phyloP scores from a whole-genome alignment of 2,888 invertebrate genomes.

The Heliconius ethilla region DNA sequence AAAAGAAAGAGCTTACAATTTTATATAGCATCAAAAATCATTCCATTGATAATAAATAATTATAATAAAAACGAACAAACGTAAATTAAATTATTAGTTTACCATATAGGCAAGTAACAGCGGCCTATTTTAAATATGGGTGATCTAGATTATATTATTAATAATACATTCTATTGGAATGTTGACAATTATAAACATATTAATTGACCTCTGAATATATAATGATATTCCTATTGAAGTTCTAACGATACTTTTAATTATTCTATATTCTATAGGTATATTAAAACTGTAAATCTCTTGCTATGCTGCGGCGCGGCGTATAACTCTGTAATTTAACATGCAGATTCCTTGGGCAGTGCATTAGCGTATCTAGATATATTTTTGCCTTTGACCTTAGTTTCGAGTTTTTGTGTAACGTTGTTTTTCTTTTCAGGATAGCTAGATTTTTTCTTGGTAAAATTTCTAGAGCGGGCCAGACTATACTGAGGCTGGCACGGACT shows the following conservation, averaged over 20 bases:
- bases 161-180: not conserved
- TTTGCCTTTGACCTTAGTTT: no score
- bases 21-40: not conserved
- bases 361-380: no score
- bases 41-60: not conserved
- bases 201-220: conserved; percentile 11
- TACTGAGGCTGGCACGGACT: no score
- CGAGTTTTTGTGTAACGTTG: no score
- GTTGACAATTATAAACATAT: conserved; percentile 17
- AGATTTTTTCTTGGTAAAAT: no score
- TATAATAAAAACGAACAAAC: not conserved
- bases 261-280: not conserved
- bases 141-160: conserved; percentile 17
- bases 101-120: not conserved
- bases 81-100: not conserved
- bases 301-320: no score
- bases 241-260: not conserved
- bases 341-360: no score
- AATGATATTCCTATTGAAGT: not conserved
- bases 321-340: no score
- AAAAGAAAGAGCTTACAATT: not conserved
- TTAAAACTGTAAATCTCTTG: no score
- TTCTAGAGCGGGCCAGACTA: no score
- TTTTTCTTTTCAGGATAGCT: no score
- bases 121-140: conserved; percentile 22